Evolutionary conservation across 2,113 vertebrate genomes (phyloP), one percentile per base, ranked within the genome.

Genomic region (Dipodomys ordii): DNA sequence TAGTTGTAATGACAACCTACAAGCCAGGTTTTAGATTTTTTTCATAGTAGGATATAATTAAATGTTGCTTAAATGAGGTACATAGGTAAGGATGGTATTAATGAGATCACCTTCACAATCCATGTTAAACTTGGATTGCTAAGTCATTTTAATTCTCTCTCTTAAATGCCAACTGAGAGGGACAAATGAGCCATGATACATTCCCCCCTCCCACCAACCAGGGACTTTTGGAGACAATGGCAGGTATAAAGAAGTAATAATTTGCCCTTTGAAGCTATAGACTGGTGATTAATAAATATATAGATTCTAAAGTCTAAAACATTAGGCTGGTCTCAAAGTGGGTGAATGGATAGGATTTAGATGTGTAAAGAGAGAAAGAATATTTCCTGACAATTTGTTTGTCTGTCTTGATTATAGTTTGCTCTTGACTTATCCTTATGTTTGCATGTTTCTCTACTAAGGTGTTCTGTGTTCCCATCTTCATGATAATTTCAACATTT

Each of bases 141-240:
- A 93, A 89, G 88, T 57, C 7, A 73, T 84, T 92, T 94, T 84
- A 94, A 46, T 93, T 93, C 2, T 89, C 19, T 87, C 53, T 35
- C 53, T 83, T 83, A 73, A 80, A 49, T 39, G 23, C 35, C 3
- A 25, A 79, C 35, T 39, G 35, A 81, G 86, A 65, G 68, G 64
- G 72, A 44, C 44, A 60, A 28, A 68, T 25, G 22, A 83, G 49
- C 53, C 68, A 71, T 80, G 82, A 39, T 28, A 68, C 44, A 23
- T 83, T 62, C 11, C 32, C 64, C 64, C 22, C 64, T 4, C 64
- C 64, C 64, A 20, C 35, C 35, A 39, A 39, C 35, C 35, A 39
- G 35, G 35, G 35, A 39, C 12, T 53, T 92, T 90, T 83, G 22
- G 28, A 23, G 46, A 27, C 23, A 65, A 67, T 83, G 22, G 19